These are phyloP conservation scores for Mimas tiliae DNA, from an alignment of 2,888 invertebrate species.

Conservation along the genomic window DNA sequence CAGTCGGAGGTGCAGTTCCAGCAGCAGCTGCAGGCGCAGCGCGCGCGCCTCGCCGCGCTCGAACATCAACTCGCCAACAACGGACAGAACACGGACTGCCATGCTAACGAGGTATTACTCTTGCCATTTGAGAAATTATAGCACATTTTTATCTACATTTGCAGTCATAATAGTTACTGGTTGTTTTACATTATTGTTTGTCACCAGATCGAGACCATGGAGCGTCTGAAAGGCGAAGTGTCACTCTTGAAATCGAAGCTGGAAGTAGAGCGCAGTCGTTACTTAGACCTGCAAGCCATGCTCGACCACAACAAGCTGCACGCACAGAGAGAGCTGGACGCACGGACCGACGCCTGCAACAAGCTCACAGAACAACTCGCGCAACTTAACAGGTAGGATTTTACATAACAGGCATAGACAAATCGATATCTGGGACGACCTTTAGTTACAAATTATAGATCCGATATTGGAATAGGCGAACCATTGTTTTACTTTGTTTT, in stretches of 20 bases:
- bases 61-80: constrained; percentile 45
- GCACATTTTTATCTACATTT: no score
- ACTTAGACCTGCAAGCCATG: constrained; percentile 70
- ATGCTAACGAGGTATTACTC: background rate
- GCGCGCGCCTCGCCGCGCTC: constrained; percentile 63
- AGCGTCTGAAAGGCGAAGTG: constrained; percentile 79
- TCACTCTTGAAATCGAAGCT: constrained; percentile 78
- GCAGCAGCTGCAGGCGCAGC: constrained; percentile 81
- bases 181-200: no score
- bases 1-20: constrained; percentile 87
- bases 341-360: constrained; percentile 53
- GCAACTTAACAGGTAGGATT: constrained; percentile 57
- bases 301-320: constrained; percentile 70
- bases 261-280: constrained; percentile 78
- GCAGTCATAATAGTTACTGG: no score
- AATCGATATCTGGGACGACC: no score
- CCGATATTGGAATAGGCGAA: no score
- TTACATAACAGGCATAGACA: no score
- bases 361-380: constrained; percentile 65
- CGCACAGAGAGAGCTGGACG: constrained; percentile 63
- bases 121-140: background rate
- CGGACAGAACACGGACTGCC: constrained; percentile 15
- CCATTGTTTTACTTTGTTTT: no score
- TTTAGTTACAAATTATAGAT: no score
- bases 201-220: constrained; percentile 72